A percentile compares a stretch with the other conserved stretches of the same genome.
phyloP scores from a whole-genome alignment of 2,888 invertebrate species.

The Acanthosepion pharaonis region DNA sequence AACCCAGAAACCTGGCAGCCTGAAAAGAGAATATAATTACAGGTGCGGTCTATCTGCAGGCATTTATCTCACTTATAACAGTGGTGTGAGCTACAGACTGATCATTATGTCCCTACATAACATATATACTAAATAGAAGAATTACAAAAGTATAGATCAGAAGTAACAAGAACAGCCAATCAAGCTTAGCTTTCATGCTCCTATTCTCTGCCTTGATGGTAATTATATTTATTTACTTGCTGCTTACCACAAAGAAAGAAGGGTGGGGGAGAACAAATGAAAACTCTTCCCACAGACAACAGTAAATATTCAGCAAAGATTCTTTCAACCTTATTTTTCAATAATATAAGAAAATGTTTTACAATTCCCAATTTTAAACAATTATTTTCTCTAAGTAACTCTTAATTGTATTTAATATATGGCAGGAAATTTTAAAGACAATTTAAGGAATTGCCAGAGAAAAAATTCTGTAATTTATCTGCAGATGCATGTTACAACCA shows the following conservation, averaged over 20 bases:
- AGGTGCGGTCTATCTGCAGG: constrained; percentile 33
- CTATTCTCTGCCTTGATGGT: constrained; percentile 1
- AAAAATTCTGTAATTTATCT: no score
- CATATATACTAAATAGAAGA: background rate
- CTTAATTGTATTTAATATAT: no score
- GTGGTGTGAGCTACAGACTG: constrained; percentile 33
- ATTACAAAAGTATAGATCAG: background rate
- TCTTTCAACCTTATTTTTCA: background rate
- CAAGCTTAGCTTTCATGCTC: constrained; percentile 3
- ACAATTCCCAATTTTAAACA: background rate
- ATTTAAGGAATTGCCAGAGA: no score
- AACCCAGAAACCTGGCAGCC: constrained; percentile 9
- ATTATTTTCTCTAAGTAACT: background rate
- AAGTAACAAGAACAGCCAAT: constrained; percentile 33
- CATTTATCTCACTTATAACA: constrained; percentile 7
- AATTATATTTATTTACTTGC: constrained; percentile 33
- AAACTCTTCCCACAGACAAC: background rate
- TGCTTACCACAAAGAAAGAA: background rate
- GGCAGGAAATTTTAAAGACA: no score
- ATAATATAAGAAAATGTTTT: background rate
- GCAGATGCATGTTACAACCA: no score
- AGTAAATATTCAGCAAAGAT: background rate
- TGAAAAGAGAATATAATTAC: background rate
- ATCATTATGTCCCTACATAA: background rate
- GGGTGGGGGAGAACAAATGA: background rate